These are phyloP conservation scores for Equus quagga DNA, from an alignment of 2,113 vertebrate genomes.

Conservation along the genomic window DNA sequence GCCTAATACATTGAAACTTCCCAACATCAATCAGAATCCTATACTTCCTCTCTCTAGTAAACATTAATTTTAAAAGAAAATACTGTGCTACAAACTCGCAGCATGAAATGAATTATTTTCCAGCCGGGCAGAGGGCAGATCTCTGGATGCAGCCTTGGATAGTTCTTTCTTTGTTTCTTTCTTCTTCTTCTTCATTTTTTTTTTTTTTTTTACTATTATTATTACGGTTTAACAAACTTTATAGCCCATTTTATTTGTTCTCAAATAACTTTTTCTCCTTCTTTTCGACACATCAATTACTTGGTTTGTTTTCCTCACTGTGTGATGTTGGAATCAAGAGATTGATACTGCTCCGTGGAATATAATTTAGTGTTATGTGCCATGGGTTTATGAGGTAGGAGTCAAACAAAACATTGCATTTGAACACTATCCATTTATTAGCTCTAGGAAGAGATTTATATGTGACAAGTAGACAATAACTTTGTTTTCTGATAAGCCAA, in stretches of 20 bases:
- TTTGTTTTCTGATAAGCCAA: conserved; percentile 86
- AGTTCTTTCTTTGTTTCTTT: neutral
- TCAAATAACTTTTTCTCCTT: conserved; percentile 88
- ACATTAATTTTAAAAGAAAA: conserved; percentile 76
- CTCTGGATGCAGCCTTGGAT: conserved; percentile 51
- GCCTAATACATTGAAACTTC: neutral
- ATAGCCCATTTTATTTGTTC: conserved; percentile 89
- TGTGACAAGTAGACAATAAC: conserved; percentile 87
- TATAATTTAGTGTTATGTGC: conserved; percentile 86
- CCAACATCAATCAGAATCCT: conserved; percentile 1
- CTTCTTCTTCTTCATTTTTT: neutral
- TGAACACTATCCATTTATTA: conserved; percentile 88
- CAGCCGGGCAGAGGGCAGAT: conserved; percentile 69
- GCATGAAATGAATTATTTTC: conserved; percentile 82
- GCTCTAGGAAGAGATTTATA: conserved; percentile 86
- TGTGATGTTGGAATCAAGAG: conserved; percentile 81
- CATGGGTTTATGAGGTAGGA: conserved; percentile 83
- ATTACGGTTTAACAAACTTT: conserved; percentile 90
- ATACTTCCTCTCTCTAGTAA: neutral
- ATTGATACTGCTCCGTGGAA: conserved; percentile 82
- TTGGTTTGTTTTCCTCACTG: conserved; percentile 74
- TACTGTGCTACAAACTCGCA: neutral
- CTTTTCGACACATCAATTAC: conserved; percentile 86
- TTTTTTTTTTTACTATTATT: conserved; percentile 70
- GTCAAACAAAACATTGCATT: conserved; percentile 85